Evolutionary conservation across 2,113 vertebrate genomes (phyloP), one percentile per base, ranked within the genome.

Genomic region (Cygnus atratus): DNA sequence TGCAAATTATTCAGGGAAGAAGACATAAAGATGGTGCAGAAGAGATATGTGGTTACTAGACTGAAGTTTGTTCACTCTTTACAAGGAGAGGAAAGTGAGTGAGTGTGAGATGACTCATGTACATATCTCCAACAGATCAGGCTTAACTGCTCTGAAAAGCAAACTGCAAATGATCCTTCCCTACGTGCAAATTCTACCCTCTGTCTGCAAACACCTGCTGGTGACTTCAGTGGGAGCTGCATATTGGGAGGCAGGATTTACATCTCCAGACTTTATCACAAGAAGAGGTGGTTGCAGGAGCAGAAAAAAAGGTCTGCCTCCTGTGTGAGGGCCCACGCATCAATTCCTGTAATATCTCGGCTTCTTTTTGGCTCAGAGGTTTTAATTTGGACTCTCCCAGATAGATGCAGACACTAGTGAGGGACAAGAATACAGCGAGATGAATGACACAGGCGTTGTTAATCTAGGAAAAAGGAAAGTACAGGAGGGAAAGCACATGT

Each of bases 111-210:
- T 96, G 93, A 97, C 81, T 97, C 96, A 94, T 12, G 6, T 72
- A 31, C 33, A 4, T 91, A 73, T 93, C 94, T 92, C 71, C 44
- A 94, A 92, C 66, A 95, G 74, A 97, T 96, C 93, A 96, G 67
- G 75, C 81, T 89, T 93, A 95, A 73, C 95, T 82, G 41, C 95
- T 92, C 74, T 89, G 92, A 87, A 96, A 94, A 91, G 74, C 78
- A 93, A 96, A 79, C 81, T 91, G 94, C 87, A 93, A 93, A 87
- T 66, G 50, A 95, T 87, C 76, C 52, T 95, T 93, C 71, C 81
- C 89, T 59, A 85, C 73, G 91, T 96, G 91, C 87, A 96, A 89
- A 93, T 97, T 96, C 89, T 95, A 83, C 63, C 91, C 74, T 89
- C 70, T 78, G 62, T 88, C 92, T 95, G 81, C 74, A 93, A 96